Evolutionary conservation across 2,797 vertebrate genomes (phyloP).

Genomic region (Sarcophilus harrisii): DNA sequence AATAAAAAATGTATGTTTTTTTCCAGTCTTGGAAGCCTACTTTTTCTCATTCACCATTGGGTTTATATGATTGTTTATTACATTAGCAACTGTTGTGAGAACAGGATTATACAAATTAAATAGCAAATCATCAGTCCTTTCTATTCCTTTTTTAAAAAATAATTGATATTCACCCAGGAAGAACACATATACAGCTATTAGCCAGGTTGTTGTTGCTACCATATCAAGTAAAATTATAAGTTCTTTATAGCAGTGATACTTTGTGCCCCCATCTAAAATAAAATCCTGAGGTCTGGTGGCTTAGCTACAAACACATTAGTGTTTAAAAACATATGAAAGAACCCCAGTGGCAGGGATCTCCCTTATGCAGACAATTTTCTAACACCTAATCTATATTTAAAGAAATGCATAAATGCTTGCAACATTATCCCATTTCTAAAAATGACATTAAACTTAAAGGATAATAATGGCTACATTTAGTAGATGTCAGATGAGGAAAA

Average conservation of each 20-base stretch:
- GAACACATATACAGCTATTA: neutral
- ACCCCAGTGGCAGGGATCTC: neutral
- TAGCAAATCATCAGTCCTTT: neutral
- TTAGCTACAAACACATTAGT: neutral
- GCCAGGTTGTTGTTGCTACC: neutral
- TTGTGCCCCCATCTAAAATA: neutral
- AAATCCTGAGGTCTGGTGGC: neutral
- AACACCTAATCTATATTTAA: neutral
- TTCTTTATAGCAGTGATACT: neutral
- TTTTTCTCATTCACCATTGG: neutral
- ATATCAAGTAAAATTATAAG: neutral
- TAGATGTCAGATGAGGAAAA: neutral
- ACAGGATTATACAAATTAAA: neutral
- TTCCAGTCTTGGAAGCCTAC: neutral
- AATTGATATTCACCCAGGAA: neutral
- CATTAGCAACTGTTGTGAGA: slow-evolving; percentile 16
- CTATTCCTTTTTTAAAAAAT: neutral
- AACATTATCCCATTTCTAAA: neutral
- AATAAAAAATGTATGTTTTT: neutral
- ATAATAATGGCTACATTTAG: neutral
- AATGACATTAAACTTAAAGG: slow-evolving; percentile 5
- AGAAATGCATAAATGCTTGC: neutral
- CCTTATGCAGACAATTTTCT: neutral
- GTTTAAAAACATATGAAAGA: too few species aligned
- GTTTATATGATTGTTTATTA: neutral